A percentile compares a stretch with the other conserved stretches of the same genome.
Conservation (phyloP, 2,797 vertebrate genomes). For the Okamejei kenojei region DNA sequence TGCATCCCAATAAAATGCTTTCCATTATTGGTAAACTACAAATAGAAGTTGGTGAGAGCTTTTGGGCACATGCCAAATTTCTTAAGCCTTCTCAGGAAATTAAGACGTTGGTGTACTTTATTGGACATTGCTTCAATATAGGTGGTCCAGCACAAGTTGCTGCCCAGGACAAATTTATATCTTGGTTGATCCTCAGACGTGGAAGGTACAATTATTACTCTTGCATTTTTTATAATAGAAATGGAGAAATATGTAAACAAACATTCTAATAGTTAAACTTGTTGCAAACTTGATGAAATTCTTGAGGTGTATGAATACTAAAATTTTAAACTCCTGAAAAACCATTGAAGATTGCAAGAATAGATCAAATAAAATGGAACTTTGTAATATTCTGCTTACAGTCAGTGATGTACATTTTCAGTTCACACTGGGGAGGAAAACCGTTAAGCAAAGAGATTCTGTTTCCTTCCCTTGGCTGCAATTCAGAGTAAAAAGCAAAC, state of each 20-base stretch:
- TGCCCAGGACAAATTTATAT: not conserved
- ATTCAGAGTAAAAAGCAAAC: constrained; percentile 20
- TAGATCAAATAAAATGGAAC: not conserved
- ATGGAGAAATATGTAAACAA: not conserved
- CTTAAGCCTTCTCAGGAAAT: too few relatives aligned
- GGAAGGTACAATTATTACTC: not conserved
- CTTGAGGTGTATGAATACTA: not conserved
- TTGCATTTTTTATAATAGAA: not conserved
- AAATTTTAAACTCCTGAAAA: not conserved
- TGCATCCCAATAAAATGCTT: too few relatives aligned
- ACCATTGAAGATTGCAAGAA: not conserved
- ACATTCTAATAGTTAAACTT: not conserved
- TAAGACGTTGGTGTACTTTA: too few relatives aligned
- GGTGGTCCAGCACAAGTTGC: not conserved
- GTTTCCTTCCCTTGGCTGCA: constrained; percentile 36
- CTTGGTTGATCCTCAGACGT: too few relatives aligned
- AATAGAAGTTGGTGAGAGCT: too few relatives aligned
- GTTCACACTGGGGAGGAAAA: constrained; percentile 29
- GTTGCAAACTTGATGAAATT: not conserved
- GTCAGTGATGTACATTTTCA: not conserved
- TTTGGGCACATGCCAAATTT: too few relatives aligned
- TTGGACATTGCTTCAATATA: too few relatives aligned
- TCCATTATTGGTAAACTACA: too few relatives aligned
- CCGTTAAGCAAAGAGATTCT: constrained; percentile 28
- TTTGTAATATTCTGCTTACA: not conserved